Evolutionary conservation across 1,140 invertebrate species (phyloP).

Genomic region (Brachystomella parvula): DNA sequence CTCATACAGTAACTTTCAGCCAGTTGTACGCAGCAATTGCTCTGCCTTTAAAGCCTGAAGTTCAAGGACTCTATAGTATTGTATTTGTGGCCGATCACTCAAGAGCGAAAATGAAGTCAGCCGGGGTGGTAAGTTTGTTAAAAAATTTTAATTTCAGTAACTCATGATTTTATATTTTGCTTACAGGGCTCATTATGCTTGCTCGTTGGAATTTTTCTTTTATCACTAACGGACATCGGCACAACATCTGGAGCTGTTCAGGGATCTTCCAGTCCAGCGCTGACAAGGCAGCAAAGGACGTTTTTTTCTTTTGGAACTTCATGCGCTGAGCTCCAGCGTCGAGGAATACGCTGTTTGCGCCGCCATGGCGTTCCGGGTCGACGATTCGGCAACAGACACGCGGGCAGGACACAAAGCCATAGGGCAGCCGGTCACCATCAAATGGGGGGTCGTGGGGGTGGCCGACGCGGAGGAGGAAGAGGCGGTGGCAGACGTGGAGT

Average conservation of each 20-base stretch:
- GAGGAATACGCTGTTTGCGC: neutral
- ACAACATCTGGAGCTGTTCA: neutral
- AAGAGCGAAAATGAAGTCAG: too few relatives aligned
- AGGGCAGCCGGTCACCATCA: too few relatives aligned
- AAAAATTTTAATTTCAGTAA: neutral
- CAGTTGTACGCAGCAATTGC: too few relatives aligned
- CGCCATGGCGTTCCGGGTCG: neutral
- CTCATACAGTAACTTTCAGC: too few relatives aligned
- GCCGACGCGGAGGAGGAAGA: neutral
- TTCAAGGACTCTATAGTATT: too few relatives aligned
- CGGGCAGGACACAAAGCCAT: too few relatives aligned
- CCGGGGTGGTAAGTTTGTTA: too few relatives aligned
- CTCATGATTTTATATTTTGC: neutral
- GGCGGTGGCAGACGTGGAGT: neutral
- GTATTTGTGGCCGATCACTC: too few relatives aligned
- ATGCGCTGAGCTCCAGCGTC: neutral
- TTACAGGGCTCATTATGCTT: neutral
- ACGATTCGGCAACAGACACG: neutral
- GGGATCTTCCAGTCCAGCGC: too few relatives aligned
- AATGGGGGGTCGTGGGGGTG: neutral
- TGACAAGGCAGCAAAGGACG: too few relatives aligned
- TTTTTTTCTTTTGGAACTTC: neutral
- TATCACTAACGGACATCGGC: neutral
- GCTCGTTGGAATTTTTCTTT: neutral
- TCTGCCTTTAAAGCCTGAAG: too few relatives aligned